phyloP scores from a whole-genome alignment of 2,888 invertebrate genomes.

The Dasypolia templi region DNA sequence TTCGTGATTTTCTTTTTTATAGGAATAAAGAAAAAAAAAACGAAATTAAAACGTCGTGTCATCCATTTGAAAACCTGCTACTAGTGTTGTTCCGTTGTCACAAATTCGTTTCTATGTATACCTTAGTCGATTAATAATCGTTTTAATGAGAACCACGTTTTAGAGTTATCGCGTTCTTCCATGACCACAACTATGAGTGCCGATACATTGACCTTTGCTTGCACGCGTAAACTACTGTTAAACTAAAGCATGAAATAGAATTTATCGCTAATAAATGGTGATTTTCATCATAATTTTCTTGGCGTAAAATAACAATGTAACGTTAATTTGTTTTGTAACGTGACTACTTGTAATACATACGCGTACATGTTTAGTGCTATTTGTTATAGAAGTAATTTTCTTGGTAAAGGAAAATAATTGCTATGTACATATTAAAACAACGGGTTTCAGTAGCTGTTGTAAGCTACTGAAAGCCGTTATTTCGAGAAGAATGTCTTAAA shows the following conservation, averaged over 20 bases:
- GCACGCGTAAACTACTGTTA: slow-evolving; percentile 59
- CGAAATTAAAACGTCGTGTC: slow-evolving; percentile 29
- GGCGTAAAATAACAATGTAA: slow-evolving; percentile 39
- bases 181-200: slow-evolving; percentile 66
- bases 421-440: slow-evolving; percentile 4
- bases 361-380: slow-evolving; percentile 8
- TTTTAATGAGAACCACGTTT: slow-evolving; percentile 62
- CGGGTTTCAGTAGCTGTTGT: neutral
- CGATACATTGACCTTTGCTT: slow-evolving; percentile 67
- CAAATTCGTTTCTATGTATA: slow-evolving; percentile 20
- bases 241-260: slow-evolving; percentile 55
- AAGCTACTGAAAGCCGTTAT: slow-evolving; percentile 11
- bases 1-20: neutral
- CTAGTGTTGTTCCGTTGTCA: slow-evolving; percentile 54
- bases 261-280: slow-evolving; percentile 49
- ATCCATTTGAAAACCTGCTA: slow-evolving; percentile 14
- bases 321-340: slow-evolving; percentile 33
- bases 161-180: slow-evolving; percentile 62
- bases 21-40: neutral
- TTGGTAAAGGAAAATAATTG: neutral
- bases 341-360: slow-evolving; percentile 4
- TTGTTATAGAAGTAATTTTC: slow-evolving; percentile 19
- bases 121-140: slow-evolving; percentile 60
- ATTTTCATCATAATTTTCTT: slow-evolving; percentile 47
- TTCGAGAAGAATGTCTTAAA: neutral